Base-by-base conservation (phyloP, 2,797 vertebrate species). In the Cyclura pinguis region DNA sequence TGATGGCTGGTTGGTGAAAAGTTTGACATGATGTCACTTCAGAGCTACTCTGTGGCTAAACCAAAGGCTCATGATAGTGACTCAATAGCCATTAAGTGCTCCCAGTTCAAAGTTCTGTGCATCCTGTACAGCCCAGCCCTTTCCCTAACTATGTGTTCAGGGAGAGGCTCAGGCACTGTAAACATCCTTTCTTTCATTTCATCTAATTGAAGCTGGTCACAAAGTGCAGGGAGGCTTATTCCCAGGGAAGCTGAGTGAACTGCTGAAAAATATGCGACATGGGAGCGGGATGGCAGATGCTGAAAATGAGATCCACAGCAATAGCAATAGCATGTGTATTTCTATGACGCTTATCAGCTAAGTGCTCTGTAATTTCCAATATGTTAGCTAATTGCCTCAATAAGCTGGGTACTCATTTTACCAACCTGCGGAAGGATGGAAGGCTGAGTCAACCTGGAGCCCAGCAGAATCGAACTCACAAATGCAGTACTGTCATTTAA, bases 81-180 rank as follows among this genome's bases (percentile, higher is more conserved):
- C 14, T 72, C 52, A 38, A 82, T 57, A 22, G 50, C 47, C n/a
- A 27, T n/a, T 72, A 88, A 72, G 64, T 88, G 87, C 80, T 38
- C 32, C 20, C 52, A 55, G 3, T 55, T 42, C 52, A 32, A 69
- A 57, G 35, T 12, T 9, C 50, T 73, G 16, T 9, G 13, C 29
- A 55, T 81, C 64, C n/a, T 24, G 16, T 6, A 22, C 20, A 6
- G 47, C 42, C 59, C 76, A 80, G 24, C 67, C 64, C 12, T 73
- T 73, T 81, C 80, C 50, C 50, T 6, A 59, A 20, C 50, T 59
- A 59, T 32, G 14, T 57, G 16, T 92, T 98, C 98, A 91, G 8
- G 38, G 0, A 57, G 27, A 67, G 6, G 0, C 1, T 52, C 32
- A 29, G 13, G 52, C 50, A 72, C n/a, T 3, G n/a, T 88, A 88